Base-by-base conservation (phyloP, 2,888 invertebrate species). In the Plutella xylostella region DNA sequence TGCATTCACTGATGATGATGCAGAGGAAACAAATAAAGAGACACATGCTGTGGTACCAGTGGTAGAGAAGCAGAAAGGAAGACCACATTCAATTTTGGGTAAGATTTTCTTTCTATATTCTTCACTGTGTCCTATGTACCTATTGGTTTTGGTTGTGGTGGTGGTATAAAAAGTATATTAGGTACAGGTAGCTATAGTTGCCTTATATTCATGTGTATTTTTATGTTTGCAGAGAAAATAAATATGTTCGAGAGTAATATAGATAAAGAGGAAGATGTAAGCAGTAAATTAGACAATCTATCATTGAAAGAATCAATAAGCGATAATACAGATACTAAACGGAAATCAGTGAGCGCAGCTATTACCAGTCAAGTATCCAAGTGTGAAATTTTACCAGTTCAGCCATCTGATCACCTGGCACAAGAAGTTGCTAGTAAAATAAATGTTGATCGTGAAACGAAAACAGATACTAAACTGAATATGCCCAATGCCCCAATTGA, bases 21-120 rank as follows among this genome's bases (percentile, higher is more conserved):
- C 51, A 58, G 63, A 51, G 58, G 63, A 65, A 52, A 58, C 57
- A 54, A 64, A 60, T 49, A 52, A 60, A 53, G 61, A 63, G 47
- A 49, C 54, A 49, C 52, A 58, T 48, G 62, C 55, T 55, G 68
- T 69, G 51, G 67, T 71, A 53, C 54, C 65, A 48, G 57, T 63
- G 55, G 68, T 57, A 57, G 61, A 63, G 49, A 73, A 64, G 66
- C 56, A 57, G 51, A 73, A 66, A 55, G 51, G 70, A 58, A 77
- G 72, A 60, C 75, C 80, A 49, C 68, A 68, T 50, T 83, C 83
- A 55, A 73, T 83, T 61, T 65, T 82, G 68, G 83, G 83, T 83
- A 68, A 79, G 82, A 48, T 50, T 47, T 48, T 22, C 21, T 25
- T 12, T 17, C n/a, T n/a, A n/a, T n/a, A n/a, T n/a, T n/a, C n/a